Conservation (phyloP, 2,113 vertebrate species). For the Thomomys bottae region DNA sequence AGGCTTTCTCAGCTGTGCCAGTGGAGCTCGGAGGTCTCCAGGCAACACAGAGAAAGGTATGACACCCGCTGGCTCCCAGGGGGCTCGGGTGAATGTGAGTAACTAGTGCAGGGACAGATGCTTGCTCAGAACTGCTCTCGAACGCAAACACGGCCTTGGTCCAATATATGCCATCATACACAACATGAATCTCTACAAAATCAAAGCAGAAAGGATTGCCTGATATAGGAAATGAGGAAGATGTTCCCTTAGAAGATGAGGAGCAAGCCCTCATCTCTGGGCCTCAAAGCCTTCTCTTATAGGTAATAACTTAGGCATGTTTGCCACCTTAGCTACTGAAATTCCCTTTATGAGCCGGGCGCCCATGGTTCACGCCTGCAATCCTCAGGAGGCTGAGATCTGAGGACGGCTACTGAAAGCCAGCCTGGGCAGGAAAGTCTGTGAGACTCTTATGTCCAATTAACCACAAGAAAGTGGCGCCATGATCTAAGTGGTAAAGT, state of each 20-base stretch:
- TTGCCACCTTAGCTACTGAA: background rate
- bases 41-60: background rate
- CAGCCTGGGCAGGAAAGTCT: too few species aligned
- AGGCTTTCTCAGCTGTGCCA: background rate
- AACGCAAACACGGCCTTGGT: background rate
- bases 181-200: background rate
- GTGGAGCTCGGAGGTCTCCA: background rate
- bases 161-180: background rate
- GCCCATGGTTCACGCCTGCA: too few species aligned
- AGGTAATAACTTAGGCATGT: background rate
- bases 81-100: fast-evolving
- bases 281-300: background rate
- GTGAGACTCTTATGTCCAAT: too few species aligned
- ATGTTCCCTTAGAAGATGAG: background rate
- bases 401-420: too few species aligned
- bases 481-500: too few species aligned
- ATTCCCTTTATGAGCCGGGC: background rate
- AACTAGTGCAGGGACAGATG: background rate
- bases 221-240: background rate
- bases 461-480: too few species aligned
- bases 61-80: conserved; percentile 32
- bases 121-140: background rate
- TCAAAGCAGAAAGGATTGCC: background rate
- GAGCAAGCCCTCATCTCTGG: background rate
- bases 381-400: too few species aligned